phyloP scores from a whole-genome alignment of 2,797 vertebrate genomes.

The Amblyraja radiata region DNA sequence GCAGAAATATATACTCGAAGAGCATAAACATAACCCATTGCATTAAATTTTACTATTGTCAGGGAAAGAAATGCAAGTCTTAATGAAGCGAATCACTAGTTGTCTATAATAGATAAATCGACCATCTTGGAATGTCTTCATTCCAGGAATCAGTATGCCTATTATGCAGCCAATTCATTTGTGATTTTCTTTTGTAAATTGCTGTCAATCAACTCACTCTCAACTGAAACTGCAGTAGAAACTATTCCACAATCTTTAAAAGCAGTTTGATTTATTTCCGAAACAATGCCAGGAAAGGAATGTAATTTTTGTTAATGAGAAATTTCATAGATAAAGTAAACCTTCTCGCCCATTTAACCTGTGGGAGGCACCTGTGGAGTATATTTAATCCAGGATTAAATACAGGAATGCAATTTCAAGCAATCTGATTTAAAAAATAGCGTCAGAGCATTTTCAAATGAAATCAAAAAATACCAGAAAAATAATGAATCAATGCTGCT shows the following conservation, averaged over 20 bases:
- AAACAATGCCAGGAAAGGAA: neutral
- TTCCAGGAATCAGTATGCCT: no score
- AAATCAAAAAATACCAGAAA: neutral
- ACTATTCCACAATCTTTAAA: neutral
- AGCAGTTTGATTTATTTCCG: conserved; percentile 22
- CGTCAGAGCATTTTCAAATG: neutral
- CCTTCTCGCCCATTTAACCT: neutral
- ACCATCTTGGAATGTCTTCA: no score
- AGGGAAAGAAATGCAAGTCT: no score
- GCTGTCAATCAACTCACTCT: no score
- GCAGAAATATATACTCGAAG: no score
- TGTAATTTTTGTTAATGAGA: neutral
- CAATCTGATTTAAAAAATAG: neutral
- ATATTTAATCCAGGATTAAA: neutral
- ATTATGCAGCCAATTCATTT: neutral
- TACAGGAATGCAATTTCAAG: neutral
- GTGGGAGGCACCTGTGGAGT: neutral
- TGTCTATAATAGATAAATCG: no score
- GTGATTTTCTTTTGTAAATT: neutral
- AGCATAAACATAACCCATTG: no score
- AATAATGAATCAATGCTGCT: neutral
- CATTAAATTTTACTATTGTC: no score
- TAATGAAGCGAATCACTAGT: no score
- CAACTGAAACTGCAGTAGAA: no score
- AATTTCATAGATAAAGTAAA: neutral